Evolutionary conservation across 2,888 invertebrate species (phyloP), one percentile per base, ranked within the genome.

Genomic region (Spilosoma lubricipeda): DNA sequence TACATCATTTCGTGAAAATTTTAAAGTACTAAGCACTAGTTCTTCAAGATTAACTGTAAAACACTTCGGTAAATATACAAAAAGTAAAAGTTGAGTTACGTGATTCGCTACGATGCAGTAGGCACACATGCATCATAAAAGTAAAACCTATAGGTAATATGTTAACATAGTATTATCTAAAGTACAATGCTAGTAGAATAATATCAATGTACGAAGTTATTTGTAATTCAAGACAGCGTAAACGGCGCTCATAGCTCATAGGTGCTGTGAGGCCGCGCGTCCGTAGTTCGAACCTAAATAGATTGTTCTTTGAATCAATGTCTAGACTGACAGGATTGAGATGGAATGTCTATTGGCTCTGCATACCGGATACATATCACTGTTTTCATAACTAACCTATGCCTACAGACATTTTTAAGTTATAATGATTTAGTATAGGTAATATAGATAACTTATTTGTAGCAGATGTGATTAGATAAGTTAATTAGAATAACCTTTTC

Each of bases 181-280:
- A 36, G 39, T 39, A 27, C 18, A 59, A 27, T 27, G 56, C 69
- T 36, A 59, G 52, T 59, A 70, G 36, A 70, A 73, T 67, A 75
- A 72, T 74, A 71, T 73, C 76, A 77, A 65, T 73, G 75, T 63
- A 74, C 64, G 68, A n/a, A 15, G 52, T 81, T 77, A 83, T 83
- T 77, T 80, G 83, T 83, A 69, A 83, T 83, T 83, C 83, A 76
- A 83, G 77, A 77, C 83, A 81, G 76, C 76, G 75, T 77, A 85
- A 77, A 75, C 77, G 73, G 67, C 82, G 80, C 83, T 85, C 76
- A 76, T 71, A 63, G 68, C 79, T 74, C 76, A 76, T 71, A 63
- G 68, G 77, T 74, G 77, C 77, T 66, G 75, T 70, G 59, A 68
- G 63, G 66, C 76, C 72, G 70, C 71, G 73, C 72, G 39, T 71